Evolutionary conservation across 2,113 vertebrate genomes (phyloP).

Genomic region (Myotis yumanensis): DNA sequence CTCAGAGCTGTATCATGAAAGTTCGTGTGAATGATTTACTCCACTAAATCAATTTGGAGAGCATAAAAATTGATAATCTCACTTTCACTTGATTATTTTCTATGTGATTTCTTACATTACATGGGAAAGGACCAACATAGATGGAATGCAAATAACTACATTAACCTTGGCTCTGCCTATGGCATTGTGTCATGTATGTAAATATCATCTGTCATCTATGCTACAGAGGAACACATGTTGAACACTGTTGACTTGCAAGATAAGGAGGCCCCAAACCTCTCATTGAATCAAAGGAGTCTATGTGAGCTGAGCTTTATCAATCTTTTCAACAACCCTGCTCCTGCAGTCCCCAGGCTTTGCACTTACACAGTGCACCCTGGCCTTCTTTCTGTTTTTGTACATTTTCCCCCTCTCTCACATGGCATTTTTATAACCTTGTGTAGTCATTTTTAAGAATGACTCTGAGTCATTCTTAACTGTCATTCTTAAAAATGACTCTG

Average conservation of each 20-base stretch:
- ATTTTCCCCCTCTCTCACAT: background rate
- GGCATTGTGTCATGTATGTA: background rate
- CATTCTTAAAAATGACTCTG: conserved; percentile 18
- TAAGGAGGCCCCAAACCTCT: background rate
- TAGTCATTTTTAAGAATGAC: conserved; percentile 37
- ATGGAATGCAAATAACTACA: background rate
- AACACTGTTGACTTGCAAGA: background rate
- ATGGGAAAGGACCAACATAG: background rate
- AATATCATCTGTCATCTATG: background rate
- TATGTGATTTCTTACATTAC: background rate
- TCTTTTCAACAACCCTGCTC: background rate
- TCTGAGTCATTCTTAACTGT: conserved; percentile 19
- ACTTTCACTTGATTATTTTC: background rate
- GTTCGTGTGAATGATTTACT: background rate
- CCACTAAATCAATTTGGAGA: background rate
- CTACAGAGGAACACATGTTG: background rate
- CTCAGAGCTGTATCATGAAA: background rate
- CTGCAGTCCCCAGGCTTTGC: background rate
- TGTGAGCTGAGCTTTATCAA: background rate
- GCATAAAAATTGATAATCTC: background rate
- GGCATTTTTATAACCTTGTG: background rate
- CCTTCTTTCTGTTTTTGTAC: background rate
- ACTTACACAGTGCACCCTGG: background rate
- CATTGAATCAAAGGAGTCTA: background rate
- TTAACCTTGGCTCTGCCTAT: background rate